Evolutionary conservation across 1,140 invertebrate species (phyloP).

Genomic region (Camponotus vicinus): DNA sequence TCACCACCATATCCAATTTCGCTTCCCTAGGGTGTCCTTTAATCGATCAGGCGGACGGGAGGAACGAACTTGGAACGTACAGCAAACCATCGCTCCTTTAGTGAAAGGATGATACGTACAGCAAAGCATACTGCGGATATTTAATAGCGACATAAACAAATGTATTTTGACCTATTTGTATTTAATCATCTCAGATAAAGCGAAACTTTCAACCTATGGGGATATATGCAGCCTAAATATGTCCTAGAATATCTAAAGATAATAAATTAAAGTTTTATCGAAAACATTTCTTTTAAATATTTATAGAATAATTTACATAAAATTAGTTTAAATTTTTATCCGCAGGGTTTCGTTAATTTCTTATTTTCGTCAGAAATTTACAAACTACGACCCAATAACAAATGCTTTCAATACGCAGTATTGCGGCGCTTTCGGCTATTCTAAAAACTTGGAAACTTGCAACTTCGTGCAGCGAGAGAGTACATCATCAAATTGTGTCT

Average conservation of each 20-base stretch:
- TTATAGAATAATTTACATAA: neutral
- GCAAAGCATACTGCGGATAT: neutral
- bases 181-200: neutral
- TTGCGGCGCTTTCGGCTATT: neutral
- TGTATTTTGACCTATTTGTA: neutral
- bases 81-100: slow-evolving; percentile 10
- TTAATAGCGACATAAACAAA: slow-evolving; percentile 14
- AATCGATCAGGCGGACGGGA: slow-evolving; percentile 65
- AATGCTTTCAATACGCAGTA: slow-evolving; percentile 2
- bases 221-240: neutral
- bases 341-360: neutral
- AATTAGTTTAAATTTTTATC: slow-evolving; percentile 6
- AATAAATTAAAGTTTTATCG: neutral
- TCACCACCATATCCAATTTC: slow-evolving; percentile 62
- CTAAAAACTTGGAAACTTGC: slow-evolving; percentile 2
- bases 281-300: neutral
- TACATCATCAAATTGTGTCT: slow-evolving; percentile 32
- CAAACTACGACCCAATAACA: slow-evolving; percentile 1
- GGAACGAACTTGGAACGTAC: slow-evolving; percentile 39
- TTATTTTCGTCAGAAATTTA: neutral
- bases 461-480: neutral
- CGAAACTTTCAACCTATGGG: neutral
- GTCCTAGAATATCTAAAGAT: neutral
- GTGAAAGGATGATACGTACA: neutral
- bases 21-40: slow-evolving; percentile 66